Base-by-base conservation (phyloP, 2,113 vertebrate species). In the Daphoenositta chrysoptera region DNA sequence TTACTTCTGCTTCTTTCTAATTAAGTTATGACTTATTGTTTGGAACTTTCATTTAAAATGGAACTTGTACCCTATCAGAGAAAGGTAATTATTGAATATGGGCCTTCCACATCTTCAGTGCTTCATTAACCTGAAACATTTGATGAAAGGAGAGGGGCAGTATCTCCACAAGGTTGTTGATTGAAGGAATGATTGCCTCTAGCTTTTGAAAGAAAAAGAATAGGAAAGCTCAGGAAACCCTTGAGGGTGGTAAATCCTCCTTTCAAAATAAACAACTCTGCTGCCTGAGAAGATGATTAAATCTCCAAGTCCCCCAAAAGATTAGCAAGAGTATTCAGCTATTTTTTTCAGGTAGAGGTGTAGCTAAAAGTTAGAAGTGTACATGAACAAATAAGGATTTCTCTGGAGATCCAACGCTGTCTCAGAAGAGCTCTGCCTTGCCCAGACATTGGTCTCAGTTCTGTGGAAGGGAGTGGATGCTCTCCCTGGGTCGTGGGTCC, bases 11-110 rank as follows among this genome's bases (percentile, higher is more conserved):
- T 91, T 69, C 69, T 84, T 78, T 89, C 56, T 90, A 90, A 93
- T 93, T 93, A 93, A 75, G 69, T 75, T 63, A 78, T 66, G 78
- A 58, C 31, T 75, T 93, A 82, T 45, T 89, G 88, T 82, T 95
- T 87, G 75, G 47, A 93, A 70, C 31, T 94, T 65, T 87, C 39
- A 87, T 90, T 92, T 66, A 50, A 90, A 87, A 84, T 53, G 39
- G 60, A 82, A 84, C 39, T 87, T 86, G 7, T 63, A 88, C 30
- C 47, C 53, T 84, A 70, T 78, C 39, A 82, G 56, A 70, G 33
- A 92, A 84, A 90, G 15, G 82, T 87, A 87, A 87, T 93, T 93
- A 90, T 70, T 90, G 45, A 94, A 54, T 54, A 33, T 50, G 84
- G 39, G 50, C 53, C 47, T 90, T 95, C 58, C 37, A 61, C 31